Percentiles rank a stretch among this genome's conserved stretches.
phyloP scores from a whole-genome alignment of 2,888 invertebrate genomes.

The Bembecia ichneumoniformis region DNA sequence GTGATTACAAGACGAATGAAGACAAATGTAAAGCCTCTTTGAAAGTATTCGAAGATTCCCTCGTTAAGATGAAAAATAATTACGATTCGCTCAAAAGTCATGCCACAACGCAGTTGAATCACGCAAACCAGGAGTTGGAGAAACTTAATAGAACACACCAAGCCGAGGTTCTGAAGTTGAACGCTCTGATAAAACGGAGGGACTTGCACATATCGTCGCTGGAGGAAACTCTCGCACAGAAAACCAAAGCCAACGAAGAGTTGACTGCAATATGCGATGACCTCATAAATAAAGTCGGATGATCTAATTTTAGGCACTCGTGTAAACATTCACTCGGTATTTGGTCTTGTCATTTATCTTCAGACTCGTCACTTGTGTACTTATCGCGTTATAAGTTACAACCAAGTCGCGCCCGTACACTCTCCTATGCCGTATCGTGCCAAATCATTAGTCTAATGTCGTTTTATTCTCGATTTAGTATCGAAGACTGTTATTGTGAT shows the following conservation, averaged over 20 bases:
- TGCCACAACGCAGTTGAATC: constrained; percentile 87
- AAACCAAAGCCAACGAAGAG: constrained; percentile 90
- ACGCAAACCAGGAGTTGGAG: constrained; percentile 84
- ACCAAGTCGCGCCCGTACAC: constrained; percentile 26
- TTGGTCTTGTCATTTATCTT: constrained; percentile 31
- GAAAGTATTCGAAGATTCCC: constrained; percentile 77
- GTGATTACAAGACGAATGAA: constrained; percentile 74
- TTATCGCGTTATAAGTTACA: constrained; percentile 49
- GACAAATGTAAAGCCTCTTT: constrained; percentile 78
- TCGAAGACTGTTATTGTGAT: constrained; percentile 60
- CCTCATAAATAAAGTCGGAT: constrained; percentile 78
- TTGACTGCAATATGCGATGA: constrained; percentile 94
- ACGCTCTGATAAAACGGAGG: constrained; percentile 88
- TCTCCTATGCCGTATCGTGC: constrained; percentile 38
- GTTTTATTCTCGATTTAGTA: constrained; percentile 28
- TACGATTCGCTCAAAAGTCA: constrained; percentile 90
- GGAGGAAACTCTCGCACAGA: constrained; percentile 87
- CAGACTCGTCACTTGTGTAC: constrained; percentile 38
- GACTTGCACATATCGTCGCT: constrained; percentile 88
- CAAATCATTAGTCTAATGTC: constrained; percentile 31
- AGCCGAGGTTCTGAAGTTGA: constrained; percentile 85
- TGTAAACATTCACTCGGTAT: constrained; percentile 6
- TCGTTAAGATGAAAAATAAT: constrained; percentile 83
- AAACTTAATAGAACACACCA: constrained; percentile 80
- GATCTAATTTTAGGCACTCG: constrained; percentile 25